Base-by-base conservation (phyloP, 1,140 invertebrate genomes). In the Yoshiicerus persimilis region DNA sequence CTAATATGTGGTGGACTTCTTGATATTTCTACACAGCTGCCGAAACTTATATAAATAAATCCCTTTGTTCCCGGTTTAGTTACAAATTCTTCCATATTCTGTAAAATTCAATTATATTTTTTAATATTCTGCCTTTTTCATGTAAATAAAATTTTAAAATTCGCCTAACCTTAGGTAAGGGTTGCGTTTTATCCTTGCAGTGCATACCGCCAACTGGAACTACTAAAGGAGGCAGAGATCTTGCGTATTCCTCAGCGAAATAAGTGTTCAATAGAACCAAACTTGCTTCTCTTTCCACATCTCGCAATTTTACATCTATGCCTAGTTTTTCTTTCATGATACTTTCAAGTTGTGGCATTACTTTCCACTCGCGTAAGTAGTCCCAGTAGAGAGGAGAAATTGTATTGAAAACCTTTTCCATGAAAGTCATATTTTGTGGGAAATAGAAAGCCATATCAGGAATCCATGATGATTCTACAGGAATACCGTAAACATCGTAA, bases 1-100 rank as follows among this genome's bases (percentile, higher is more conserved):
- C 86, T 8, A 36, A 87, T 47, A 2, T 85, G 1, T n/a, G 84
- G n/a, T 23, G 66, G 64, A 30, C 36, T 64, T 13, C 47, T 32
- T 2, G 83, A 88, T 16, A 88, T 47, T 23, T 41, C 25, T 9
- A 86, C 84, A 13, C 20, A 10, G 16, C 39, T 87, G 25, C 89
- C 89, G 36, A 90, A 90, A 41, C 87, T 88, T 11, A 90, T 38
- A 39, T 87, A 86, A 10, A 90, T 84, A 38, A 90, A 90, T 38
- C 89, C 89, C 8, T 87, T 64, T 27, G 87, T 30, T 30, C 80
- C 89, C 5, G 34, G 13, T 83, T 85, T 39, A 41, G 39, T 56
- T 16, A 90, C 84, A 47, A 90, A 90, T 23, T 34, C 34, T 36
- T 62, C 25, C 13, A 90, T 10, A 11, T 90, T 86, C 89, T 90